Conservation (phyloP, 1,140 invertebrate genomes). For the Brachionus rotundiformis region DNA sequence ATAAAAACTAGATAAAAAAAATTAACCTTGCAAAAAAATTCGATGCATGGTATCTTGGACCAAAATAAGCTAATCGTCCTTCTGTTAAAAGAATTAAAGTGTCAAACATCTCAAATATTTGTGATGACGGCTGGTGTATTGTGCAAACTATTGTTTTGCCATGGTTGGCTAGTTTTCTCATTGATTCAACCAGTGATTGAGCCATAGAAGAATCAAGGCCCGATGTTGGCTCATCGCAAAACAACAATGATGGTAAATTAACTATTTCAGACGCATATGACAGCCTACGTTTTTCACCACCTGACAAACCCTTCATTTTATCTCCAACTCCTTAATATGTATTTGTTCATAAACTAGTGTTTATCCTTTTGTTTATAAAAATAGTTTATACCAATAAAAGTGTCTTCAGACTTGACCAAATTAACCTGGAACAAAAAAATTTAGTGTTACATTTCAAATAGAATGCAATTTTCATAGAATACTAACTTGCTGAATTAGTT, state of each 20-base stretch:
- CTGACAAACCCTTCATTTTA: conserved; percentile 84
- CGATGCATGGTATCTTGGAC: conserved; percentile 73
- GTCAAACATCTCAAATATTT: conserved; percentile 93
- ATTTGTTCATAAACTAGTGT: no score
- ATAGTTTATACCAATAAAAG: conserved; percentile 64
- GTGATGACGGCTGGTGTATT: conserved; percentile 92
- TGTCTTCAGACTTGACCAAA: background rate
- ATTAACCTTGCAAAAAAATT: conserved; percentile 2
- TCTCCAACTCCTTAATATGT: conserved; percentile 81
- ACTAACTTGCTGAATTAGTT: conserved; percentile 73
- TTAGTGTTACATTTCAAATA: no score
- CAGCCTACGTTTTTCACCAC: conserved; percentile 92
- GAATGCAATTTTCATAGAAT: background rate
- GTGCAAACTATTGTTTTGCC: conserved; percentile 91
- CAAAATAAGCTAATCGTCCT: conserved; percentile 78
- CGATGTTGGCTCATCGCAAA: conserved; percentile 94
- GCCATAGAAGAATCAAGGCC: conserved; percentile 86
- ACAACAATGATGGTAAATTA: conserved; percentile 88
- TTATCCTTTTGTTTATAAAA: no score
- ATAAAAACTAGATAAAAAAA: background rate
- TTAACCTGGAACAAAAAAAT: no score
- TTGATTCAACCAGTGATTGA: conserved; percentile 80
- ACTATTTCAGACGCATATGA: conserved; percentile 88
- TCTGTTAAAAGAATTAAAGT: background rate
- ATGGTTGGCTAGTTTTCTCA: conserved; percentile 75